Conservation (phyloP, 2,888 invertebrate species). For the Atrina japonica region DNA sequence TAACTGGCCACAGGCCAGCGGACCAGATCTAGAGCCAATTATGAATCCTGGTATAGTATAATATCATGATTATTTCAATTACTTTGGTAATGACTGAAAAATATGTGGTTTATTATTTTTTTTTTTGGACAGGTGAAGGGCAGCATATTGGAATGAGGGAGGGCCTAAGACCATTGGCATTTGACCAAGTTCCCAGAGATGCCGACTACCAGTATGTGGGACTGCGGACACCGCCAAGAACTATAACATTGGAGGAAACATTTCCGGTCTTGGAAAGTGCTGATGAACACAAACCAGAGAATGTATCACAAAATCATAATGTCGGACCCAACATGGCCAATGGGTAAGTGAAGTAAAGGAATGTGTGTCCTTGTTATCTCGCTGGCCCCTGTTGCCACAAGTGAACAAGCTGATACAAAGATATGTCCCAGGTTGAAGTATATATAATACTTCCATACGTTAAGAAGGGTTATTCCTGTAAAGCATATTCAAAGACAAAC, state of each 20-base stretch:
- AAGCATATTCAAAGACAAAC: too few species aligned
- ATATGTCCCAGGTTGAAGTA: too few species aligned
- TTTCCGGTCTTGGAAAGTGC: conserved; percentile 43
- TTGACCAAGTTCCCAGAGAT: conserved; percentile 51
- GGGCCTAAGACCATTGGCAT: conserved; percentile 58
- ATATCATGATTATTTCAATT: too few species aligned
- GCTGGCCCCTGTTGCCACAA: too few species aligned
- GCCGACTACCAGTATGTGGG: conserved; percentile 87
- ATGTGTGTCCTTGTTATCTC: too few species aligned
- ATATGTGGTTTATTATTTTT: too few species aligned
- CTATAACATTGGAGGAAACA: conserved; percentile 89
- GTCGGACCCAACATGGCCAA: conserved; percentile 42
- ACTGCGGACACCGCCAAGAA: conserved; percentile 93
- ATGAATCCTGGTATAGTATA: too few species aligned
- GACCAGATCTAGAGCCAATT: too few species aligned
- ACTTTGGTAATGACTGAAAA: too few species aligned
- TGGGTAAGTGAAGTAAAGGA: conserved; percentile 51
- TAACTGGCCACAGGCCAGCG: too few species aligned
- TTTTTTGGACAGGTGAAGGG: conserved; percentile 75
- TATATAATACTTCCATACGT: too few species aligned
- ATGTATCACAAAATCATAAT: conserved; percentile 10
- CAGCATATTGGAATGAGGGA: conserved; percentile 70
- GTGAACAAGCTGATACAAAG: background rate
- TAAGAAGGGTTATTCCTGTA: too few species aligned
- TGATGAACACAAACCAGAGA: conserved; percentile 26